Conservation (phyloP, 1,140 invertebrate species). For the Bombus confusus region DNA sequence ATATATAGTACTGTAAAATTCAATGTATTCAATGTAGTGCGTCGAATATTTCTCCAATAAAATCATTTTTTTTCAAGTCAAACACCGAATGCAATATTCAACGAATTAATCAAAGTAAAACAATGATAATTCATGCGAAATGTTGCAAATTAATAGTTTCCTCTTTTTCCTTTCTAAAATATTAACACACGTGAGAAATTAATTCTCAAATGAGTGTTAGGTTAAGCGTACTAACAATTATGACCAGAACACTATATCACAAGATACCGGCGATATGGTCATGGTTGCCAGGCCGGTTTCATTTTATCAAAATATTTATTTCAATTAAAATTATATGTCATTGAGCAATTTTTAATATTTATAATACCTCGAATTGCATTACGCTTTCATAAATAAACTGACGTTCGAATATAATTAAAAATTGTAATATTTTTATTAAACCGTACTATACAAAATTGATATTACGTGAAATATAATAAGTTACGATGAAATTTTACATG, state of each 20-base stretch:
- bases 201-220: slow-evolving; percentile 24
- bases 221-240: slow-evolving; percentile 37
- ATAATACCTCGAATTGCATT: background rate
- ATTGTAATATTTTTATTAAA: background rate
- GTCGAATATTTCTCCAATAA: background rate
- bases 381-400: background rate
- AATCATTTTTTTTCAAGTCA: background rate
- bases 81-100: background rate
- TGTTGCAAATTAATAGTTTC: background rate
- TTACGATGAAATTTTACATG: background rate
- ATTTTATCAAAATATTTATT: slow-evolving; percentile 26
- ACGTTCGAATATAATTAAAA: background rate
- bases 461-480: background rate
- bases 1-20: slow-evolving; percentile 26
- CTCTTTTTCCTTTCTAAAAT: background rate
- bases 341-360: slow-evolving; percentile 8
- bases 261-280: slow-evolving; percentile 38
- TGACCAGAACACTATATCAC: background rate
- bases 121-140: background rate
- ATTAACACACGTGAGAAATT: slow-evolving; percentile 15
- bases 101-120: background rate
- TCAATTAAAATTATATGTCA: slow-evolving; percentile 19
- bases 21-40: slow-evolving; percentile 23
- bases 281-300: slow-evolving; percentile 44
- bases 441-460: too few species aligned